Evolutionary conservation across 2,888 invertebrate species (phyloP), one percentile per base, ranked within the genome.

Genomic region (Aleiodes alternator): DNA sequence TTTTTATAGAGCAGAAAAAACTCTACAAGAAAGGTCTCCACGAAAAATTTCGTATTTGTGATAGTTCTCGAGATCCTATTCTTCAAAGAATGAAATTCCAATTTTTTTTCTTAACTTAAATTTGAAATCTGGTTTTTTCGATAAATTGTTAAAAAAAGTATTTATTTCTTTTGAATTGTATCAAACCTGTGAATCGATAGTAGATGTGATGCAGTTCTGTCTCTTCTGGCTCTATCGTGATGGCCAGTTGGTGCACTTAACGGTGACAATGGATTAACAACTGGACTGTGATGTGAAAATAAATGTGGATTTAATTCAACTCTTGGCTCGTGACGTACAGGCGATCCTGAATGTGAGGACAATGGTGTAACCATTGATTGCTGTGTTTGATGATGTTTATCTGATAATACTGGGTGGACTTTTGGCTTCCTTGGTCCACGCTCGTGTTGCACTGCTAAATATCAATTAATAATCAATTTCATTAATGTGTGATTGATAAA

Each of bases 401-500:
- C 86, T 57, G 85, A 79, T 76, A 85, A 84, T 59, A 53, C 89
- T 82, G 79, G 90, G 87, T 95, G 95, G 78, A 94, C 90, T 90
- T 98, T 98, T 6, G 97, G 97, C 90, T 98, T 98, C 76, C 98
- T 93, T 0, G 98, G 98, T 7, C 98, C 98, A 61, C 98, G 93
- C 90, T 98, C 98, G 91, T 98, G 98, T 90, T 98, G 98, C 78
- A 98, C 98, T 88, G 98, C 98, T 98, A 92, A 76, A 92, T 90
- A 81, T 81, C 73, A 77, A 78, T 77, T 72, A 76, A 61, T 31
- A 73, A 61, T 69, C 73, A 66, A 73, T 69, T 57, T 56, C 64
- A 76, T 80, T 77, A 78, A 78, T 79, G 72, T 57, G 53, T 51
- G 43, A 48, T 72, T 48, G 3, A 57, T 55, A 14, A 34, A 55